Evolutionary conservation across 1,140 invertebrate species (phyloP).

Genomic region (Pissodes strobi): DNA sequence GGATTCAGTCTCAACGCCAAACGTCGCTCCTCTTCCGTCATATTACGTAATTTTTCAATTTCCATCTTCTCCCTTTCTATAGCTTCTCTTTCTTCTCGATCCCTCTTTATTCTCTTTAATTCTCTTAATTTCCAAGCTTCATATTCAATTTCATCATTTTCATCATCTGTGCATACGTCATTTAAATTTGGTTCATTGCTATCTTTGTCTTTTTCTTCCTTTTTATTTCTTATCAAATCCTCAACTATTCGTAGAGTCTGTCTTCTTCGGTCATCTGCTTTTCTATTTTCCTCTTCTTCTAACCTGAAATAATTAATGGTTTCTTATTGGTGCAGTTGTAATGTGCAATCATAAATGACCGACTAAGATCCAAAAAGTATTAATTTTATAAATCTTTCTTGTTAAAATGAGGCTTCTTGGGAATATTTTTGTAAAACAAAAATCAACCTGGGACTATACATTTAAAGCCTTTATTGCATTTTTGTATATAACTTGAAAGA

Average conservation of each 20-base stretch:
- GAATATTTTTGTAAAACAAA: no score
- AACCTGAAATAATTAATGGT: constrained; percentile 58
- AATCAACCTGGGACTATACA: no score
- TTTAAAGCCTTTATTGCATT: no score
- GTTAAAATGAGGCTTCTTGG: no score
- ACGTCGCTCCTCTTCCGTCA: constrained; percentile 96
- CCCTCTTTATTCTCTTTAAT: constrained; percentile 92
- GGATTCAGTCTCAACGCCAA: constrained; percentile 91
- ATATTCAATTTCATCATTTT: constrained; percentile 97
- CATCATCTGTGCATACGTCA: constrained; percentile 95
- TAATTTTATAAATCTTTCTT: no score
- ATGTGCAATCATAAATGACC: no score
- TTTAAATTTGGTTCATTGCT: constrained; percentile 73
- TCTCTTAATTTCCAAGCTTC: constrained; percentile 98
- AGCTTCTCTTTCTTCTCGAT: constrained; percentile 91
- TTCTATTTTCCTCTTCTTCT: constrained; percentile 75
- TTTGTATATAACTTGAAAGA: no score
- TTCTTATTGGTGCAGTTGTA: no score
- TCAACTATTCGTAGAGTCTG: constrained; percentile 91
- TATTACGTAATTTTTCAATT: constrained; percentile 87
- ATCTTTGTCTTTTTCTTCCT: constrained; percentile 61
- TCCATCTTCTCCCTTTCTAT: constrained; percentile 86
- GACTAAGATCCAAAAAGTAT: no score
- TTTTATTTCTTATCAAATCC: constrained; percentile 82
- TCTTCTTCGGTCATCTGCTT: constrained; percentile 80